phyloP scores from a whole-genome alignment of 2,113 vertebrate genomes.

The Lamprotornis superbus region DNA sequence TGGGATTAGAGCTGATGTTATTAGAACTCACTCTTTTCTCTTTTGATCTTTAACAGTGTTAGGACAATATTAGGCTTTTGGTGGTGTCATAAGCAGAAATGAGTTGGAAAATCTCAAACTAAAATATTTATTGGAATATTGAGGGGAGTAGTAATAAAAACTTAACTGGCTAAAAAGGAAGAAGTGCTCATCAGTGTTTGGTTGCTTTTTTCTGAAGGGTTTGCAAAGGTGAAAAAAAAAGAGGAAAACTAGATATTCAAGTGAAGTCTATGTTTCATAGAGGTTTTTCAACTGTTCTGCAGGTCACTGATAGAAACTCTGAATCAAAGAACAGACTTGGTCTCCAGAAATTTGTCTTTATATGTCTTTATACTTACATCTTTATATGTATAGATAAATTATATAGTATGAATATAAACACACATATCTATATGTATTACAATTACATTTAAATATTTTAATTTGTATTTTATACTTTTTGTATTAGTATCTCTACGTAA shows the following conservation, averaged over 20 bases:
- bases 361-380: not conserved
- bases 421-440: not conserved
- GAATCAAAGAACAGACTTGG: not conserved
- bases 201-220: not conserved
- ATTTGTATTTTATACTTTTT: not conserved
- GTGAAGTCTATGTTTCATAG: accelerated
- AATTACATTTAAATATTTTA: not conserved
- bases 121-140: not conserved
- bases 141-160: not conserved
- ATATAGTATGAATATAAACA: not conserved
- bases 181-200: not conserved
- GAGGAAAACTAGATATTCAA: not conserved
- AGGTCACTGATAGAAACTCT: not conserved
- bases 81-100: not conserved
- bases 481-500: not conserved
- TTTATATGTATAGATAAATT: not conserved
- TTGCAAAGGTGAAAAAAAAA: not conserved
- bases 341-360: not conserved
- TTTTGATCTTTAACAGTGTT: not conserved
- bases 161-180: not conserved
- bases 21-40: not conserved
- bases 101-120: not conserved
- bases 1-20: not conserved
- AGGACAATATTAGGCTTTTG: not conserved
- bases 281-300: not conserved